Evolutionary conservation across 1,140 invertebrate genomes (phyloP).

Genomic region (Venturia canescens): DNA sequence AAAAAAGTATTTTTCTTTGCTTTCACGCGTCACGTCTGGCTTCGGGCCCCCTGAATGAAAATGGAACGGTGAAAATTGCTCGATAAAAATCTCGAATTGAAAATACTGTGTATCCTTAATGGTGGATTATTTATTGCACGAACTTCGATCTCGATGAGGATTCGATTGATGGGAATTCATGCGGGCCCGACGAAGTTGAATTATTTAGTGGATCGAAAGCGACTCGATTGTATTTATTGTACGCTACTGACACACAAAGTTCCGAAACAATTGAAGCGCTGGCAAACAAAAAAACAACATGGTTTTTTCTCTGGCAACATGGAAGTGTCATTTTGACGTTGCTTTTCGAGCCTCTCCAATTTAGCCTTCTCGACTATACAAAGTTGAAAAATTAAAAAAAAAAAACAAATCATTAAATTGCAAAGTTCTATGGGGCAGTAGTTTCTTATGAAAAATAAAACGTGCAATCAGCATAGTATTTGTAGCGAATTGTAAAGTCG

Average conservation of each 20-base stretch:
- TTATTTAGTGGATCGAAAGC: too few relatives aligned
- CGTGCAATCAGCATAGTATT: not conserved
- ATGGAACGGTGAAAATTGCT: too few relatives aligned
- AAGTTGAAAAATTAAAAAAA: slow-evolving; percentile 21
- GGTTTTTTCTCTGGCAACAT: not conserved
- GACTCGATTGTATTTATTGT: too few relatives aligned
- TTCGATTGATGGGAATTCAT: too few relatives aligned
- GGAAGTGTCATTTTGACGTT: slow-evolving; percentile 35
- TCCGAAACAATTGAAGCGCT: slow-evolving; percentile 8
- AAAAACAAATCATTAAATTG: slow-evolving; percentile 13
- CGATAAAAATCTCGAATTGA: too few relatives aligned
- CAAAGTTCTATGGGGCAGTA: not conserved
- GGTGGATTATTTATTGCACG: too few relatives aligned
- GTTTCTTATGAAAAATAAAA: not conserved
- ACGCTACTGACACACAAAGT: not conserved
- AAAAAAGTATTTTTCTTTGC: too few relatives aligned
- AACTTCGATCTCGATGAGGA: too few relatives aligned
- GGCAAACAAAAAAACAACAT: slow-evolving; percentile 22
- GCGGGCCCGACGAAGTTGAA: too few relatives aligned
- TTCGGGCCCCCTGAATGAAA: too few relatives aligned
- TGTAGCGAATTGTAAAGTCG: not conserved
- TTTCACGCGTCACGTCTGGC: too few relatives aligned
- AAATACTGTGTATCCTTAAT: too few relatives aligned
- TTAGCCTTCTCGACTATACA: not conserved
- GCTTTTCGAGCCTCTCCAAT: slow-evolving; percentile 23